A percentile compares a stretch with the other conserved stretches of the same genome.
These are phyloP conservation scores for Galagoides demidoff DNA, from an alignment of 2,797 vertebrate species.

Conservation along the genomic window DNA sequence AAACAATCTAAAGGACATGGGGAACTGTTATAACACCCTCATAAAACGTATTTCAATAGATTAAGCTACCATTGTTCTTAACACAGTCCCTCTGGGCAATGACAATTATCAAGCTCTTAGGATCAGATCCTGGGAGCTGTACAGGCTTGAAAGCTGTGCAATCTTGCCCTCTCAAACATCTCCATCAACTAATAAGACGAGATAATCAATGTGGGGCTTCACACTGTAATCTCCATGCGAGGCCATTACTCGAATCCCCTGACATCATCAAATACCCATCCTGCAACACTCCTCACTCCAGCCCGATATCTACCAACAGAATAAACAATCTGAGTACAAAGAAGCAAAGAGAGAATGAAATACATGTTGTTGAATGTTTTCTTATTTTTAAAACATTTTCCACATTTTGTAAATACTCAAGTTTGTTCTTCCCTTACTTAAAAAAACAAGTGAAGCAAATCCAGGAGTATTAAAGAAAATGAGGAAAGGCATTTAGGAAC, in stretches of 20 bases:
- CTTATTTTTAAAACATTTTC: neutral
- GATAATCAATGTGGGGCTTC: conserved; percentile 84
- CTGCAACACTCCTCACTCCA: conserved; percentile 79
- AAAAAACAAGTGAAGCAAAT: neutral
- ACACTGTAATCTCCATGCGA: conserved; percentile 74
- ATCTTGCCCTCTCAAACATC: conserved; percentile 72
- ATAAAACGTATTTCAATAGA: neutral
- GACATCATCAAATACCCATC: conserved; percentile 80
- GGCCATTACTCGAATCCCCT: conserved; percentile 85
- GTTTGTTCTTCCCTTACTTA: neutral
- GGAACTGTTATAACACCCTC: neutral
- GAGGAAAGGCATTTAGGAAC: conserved; percentile 19
- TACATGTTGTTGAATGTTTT: neutral
- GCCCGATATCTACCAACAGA: conserved; percentile 72
- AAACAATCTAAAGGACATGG: neutral
- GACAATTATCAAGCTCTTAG: conserved; percentile 61
- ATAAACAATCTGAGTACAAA: neutral
- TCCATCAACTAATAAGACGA: conserved; percentile 87
- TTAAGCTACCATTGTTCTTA: conserved; percentile 1
- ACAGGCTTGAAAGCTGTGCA: conserved; percentile 79
- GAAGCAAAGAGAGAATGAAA: neutral
- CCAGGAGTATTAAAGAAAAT: conserved; percentile 3
- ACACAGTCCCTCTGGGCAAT: conserved; percentile 56
- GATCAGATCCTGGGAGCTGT: conserved; percentile 68
- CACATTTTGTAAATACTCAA: neutral